Evolutionary conservation across 2,113 vertebrate genomes (phyloP).

Genomic region (Cisticola juncidis): DNA sequence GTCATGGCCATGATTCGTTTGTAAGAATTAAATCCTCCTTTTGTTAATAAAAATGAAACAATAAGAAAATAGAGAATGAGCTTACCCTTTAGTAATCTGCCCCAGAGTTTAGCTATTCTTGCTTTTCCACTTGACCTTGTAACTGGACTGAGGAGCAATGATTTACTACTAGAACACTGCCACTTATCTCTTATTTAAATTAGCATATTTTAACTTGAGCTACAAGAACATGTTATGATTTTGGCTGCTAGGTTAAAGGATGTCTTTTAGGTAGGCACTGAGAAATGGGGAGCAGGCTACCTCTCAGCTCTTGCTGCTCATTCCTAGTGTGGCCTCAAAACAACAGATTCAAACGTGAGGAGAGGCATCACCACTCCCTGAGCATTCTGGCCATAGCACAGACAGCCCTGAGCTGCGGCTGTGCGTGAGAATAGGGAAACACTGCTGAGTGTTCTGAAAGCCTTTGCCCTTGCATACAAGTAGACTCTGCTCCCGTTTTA

Average conservation of each 20-base stretch:
- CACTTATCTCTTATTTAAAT: background rate
- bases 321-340: background rate
- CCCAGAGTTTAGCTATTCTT: background rate
- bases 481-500: background rate
- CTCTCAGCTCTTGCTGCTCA: background rate
- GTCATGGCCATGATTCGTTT: background rate
- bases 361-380: background rate
- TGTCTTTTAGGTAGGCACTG: background rate
- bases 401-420: background rate
- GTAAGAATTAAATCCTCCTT: background rate
- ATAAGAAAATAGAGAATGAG: background rate
- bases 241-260: background rate
- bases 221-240: background rate
- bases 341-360: background rate
- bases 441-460: background rate
- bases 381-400: rapidly evolving
- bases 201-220: background rate
- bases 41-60: background rate
- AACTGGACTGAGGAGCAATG: background rate
- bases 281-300: background rate
- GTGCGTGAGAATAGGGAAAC: background rate
- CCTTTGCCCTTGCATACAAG: constrained; percentile 4
- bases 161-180: background rate
- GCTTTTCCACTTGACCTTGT: background rate
- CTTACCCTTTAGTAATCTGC: background rate